Evolutionary conservation across 1,140 invertebrate species (phyloP).

Genomic region (Portunus trituberculatus): DNA sequence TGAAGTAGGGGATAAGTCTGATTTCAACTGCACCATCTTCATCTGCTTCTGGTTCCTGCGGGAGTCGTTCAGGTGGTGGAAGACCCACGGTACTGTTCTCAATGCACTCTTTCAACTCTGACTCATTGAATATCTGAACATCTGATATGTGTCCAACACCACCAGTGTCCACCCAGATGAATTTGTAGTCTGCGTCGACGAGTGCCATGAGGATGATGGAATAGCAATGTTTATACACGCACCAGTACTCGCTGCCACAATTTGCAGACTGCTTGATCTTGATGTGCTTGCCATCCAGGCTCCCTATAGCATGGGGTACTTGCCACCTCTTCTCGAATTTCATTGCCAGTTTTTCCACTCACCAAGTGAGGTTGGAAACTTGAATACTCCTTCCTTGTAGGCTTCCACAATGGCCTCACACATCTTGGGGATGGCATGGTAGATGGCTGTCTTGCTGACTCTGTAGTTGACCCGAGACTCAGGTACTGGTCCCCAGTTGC

Average conservation of each 20-base stretch:
- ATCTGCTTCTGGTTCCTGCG: not conserved
- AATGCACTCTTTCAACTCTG: slow-evolving; percentile 32
- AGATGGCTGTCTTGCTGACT: not conserved
- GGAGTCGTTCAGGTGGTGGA: slow-evolving; percentile 44
- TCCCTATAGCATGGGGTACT: not conserved
- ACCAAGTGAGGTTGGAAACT: not conserved
- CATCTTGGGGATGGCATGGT: not conserved
- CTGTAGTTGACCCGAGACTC: not conserved
- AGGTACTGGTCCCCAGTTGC: not conserved
- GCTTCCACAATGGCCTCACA: not conserved
- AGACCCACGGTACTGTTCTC: slow-evolving; percentile 3
- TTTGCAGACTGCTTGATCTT: not conserved
- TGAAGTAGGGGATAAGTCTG: slow-evolving; percentile 76
- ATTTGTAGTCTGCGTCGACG: slow-evolving; percentile 27
- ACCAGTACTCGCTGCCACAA: not conserved
- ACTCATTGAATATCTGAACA: slow-evolving; percentile 44
- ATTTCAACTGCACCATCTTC: not conserved
- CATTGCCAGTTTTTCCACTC: not conserved
- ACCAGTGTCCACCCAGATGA: slow-evolving; percentile 41
- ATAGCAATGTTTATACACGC: not conserved
- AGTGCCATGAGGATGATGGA: slow-evolving; percentile 17
- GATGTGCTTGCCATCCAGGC: slow-evolving; percentile 35
- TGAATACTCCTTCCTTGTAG: slow-evolving; percentile 1
- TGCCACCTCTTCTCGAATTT: slow-evolving; percentile 18
- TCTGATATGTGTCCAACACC: slow-evolving; percentile 44